These are phyloP conservation scores for Muscicapa comitata DNA, from an alignment of 2,797 vertebrate genomes.

Conservation along the genomic window DNA sequence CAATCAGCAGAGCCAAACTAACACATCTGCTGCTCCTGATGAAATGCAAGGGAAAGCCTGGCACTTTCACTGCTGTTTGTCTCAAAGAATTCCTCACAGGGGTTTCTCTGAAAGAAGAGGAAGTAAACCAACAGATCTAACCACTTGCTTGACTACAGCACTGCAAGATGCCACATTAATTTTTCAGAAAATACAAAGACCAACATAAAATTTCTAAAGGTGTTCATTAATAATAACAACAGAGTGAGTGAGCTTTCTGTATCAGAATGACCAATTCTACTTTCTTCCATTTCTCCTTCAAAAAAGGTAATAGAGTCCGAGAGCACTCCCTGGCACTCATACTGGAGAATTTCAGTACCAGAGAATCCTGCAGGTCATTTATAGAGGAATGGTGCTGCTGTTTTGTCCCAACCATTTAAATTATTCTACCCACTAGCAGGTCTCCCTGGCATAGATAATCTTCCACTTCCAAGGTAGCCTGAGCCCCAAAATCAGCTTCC, in stretches of 20 bases:
- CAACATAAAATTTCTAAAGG: not conserved
- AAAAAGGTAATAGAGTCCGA: not conserved
- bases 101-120: not conserved
- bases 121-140: not conserved
- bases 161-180: not conserved
- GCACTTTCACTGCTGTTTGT: not conserved
- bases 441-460: not conserved
- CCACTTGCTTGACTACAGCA: not conserved
- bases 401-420: not conserved
- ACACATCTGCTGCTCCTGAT: not conserved
- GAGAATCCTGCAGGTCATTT: not conserved
- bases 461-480: not conserved
- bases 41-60: not conserved
- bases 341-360: not conserved
- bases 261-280: not conserved
- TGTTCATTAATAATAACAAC: not conserved
- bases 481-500: not conserved
- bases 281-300: not conserved
- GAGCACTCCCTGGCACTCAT: not conserved
- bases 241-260: not conserved
- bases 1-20: not conserved
- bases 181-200: not conserved
- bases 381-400: not conserved
- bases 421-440: not conserved
- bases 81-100: not conserved